phyloP scores from a whole-genome alignment of 2,888 invertebrate genomes.

The Leptinotarsa tumamoca region DNA sequence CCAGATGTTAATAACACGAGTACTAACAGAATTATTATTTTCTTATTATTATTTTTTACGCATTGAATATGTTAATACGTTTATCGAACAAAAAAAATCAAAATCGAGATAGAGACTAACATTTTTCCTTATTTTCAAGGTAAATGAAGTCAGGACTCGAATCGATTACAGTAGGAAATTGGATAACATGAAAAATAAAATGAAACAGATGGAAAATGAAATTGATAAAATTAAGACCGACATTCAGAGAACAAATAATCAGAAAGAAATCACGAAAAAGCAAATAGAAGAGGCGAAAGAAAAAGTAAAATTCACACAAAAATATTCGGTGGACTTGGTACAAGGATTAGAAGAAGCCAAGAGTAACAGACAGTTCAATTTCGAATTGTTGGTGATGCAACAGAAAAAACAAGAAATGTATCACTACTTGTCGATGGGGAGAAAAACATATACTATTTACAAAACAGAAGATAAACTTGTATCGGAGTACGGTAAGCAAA shows the following conservation, averaged over 20 bases:
- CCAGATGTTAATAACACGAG: no score
- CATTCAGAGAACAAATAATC: slow-evolving; percentile 30
- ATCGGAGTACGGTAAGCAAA: slow-evolving; percentile 72
- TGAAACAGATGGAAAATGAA: slow-evolving; percentile 69
- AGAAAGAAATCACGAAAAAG: slow-evolving; percentile 4
- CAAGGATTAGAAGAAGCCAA: slow-evolving; percentile 59
- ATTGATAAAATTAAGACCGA: slow-evolving; percentile 30
- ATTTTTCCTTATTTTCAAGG: slow-evolving; percentile 21
- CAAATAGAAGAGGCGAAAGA: slow-evolving; percentile 10
- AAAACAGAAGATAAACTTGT: slow-evolving; percentile 67
- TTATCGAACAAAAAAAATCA: no score
- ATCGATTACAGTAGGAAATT: slow-evolving; percentile 71
- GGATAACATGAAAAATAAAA: slow-evolving; percentile 71
- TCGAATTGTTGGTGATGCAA: slow-evolving; percentile 74
- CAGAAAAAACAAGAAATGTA: slow-evolving; percentile 78
- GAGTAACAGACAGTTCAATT: slow-evolving; percentile 67
- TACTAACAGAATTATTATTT: no score
- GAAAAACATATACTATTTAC: slow-evolving; percentile 56
- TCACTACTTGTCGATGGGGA: slow-evolving; percentile 66
- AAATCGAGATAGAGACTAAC: no score
- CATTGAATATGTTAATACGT: no score
- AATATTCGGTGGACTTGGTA: slow-evolving; percentile 39
- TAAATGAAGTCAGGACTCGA: slow-evolving; percentile 64
- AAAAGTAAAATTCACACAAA: background rate
- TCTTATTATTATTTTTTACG: no score